Percentiles rank a stretch among this genome's conserved stretches.
Evolutionary conservation across 1,140 invertebrate genomes (phyloP).

Genomic region (Batillaria attramentaria): DNA sequence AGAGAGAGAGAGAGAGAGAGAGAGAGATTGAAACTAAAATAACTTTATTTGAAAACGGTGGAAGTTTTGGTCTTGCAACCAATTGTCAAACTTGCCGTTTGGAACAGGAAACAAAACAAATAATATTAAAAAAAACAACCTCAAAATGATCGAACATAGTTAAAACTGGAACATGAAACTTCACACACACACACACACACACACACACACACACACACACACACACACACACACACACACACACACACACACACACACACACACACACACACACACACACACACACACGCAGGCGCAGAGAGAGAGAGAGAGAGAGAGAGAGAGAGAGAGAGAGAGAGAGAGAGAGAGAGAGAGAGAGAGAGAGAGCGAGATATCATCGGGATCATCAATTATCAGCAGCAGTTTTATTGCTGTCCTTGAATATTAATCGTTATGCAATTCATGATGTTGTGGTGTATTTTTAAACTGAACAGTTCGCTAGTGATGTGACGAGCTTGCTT

Average conservation of each 20-base stretch:
- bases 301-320: background rate
- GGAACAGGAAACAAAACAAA: background rate
- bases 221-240: background rate
- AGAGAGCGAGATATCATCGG: background rate
- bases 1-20: background rate
- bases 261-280: background rate
- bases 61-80: background rate
- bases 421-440: no score
- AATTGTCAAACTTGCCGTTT: background rate
- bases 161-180: background rate
- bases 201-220: conserved; percentile 2
- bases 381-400: no score
- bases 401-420: no score
- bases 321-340: background rate
- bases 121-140: background rate
- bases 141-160: background rate
- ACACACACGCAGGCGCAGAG: background rate
- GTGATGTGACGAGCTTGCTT: no score
- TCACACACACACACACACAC: background rate
- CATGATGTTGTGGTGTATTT: no score
- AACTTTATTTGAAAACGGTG: background rate
- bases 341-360: background rate
- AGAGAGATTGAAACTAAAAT: background rate
- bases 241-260: no score
- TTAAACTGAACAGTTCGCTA: no score